Evolutionary conservation across 2,797 vertebrate species (phyloP), one percentile per base, ranked within the genome.

Genomic region (Malurus splendens): DNA sequence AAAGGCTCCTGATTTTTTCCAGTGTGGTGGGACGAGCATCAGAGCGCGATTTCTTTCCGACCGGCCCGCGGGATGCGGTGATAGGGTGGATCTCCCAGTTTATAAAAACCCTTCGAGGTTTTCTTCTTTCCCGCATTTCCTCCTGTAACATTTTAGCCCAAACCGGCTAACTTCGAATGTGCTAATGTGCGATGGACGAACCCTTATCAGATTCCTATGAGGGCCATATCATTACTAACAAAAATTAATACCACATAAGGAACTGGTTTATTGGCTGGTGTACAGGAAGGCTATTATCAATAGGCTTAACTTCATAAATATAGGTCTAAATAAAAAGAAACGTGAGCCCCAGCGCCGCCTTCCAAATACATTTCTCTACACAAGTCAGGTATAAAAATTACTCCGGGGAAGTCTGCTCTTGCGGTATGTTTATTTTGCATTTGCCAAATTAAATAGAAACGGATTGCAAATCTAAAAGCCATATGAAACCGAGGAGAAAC

Each of bases 191-290:
- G 68, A 82, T 32, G 77, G 90, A 94, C 94, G 91, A 87, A 70
- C 25, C 66, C 82, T 96, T 95, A 92, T 94, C 94, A 94, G 91
- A 89, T 86, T 94, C 94, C 92, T 96, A 36, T 18, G 92, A 94
- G 92, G 74, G 57, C 61, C 82, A 20, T 92, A 95, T 90, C 92
- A 61, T 80, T 78, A 84, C 92, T 93, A 92, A 75, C 86, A 92
- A 94, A 95, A 95, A 95, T 93, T 93, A 95, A 95, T 96, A 95
- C 96, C 96, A 91, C 96, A 95, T 96, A 97, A 95, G 97, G 93
- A 95, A 92, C 94, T 77, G 80, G 93, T 96, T 97, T 96, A 95
- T 96, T 93, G 92, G 82, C 90, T 59, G 77, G 74, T 82, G 55
- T 87, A 90, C 89, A 92, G 91, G 72, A 94, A 92, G 36, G 86